phyloP scores from a whole-genome alignment of 1,140 invertebrate genomes.

The Pachyrhynchus sulphureomaculatus region DNA sequence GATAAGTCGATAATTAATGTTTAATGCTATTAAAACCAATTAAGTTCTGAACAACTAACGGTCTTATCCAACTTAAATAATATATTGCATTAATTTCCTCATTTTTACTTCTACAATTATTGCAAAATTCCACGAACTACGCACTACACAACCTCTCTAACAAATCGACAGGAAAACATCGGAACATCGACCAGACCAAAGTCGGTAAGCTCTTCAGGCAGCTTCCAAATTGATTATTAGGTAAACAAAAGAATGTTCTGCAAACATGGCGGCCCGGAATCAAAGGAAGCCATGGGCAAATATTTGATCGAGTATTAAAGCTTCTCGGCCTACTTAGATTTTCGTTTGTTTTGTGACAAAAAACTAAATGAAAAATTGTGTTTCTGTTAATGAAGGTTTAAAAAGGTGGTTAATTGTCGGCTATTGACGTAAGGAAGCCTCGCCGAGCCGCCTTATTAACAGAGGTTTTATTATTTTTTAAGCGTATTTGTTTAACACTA shows the following conservation, averaged over 20 bases:
- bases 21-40: no score
- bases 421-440: not conserved
- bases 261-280: slow-evolving; percentile 24
- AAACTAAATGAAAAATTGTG: slow-evolving; percentile 35
- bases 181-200: slow-evolving; percentile 27
- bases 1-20: no score
- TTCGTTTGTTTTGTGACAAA: slow-evolving; percentile 33
- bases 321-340: slow-evolving; percentile 29
- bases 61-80: no score
- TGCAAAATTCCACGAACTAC: no score
- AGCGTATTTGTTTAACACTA: slow-evolving; percentile 6
- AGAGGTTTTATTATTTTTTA: slow-evolving; percentile 7
- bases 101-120: no score
- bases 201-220: slow-evolving; percentile 24
- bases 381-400: slow-evolving; percentile 31
- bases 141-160: not conserved
- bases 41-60: no score
- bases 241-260: slow-evolving; percentile 32
- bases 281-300: slow-evolving; percentile 21
- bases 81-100: no score
- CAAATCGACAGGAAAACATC: slow-evolving; percentile 23
- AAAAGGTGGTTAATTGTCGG: slow-evolving; percentile 27
- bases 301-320: slow-evolving; percentile 32
- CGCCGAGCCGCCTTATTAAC: slow-evolving; percentile 15
- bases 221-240: slow-evolving; percentile 33